Base-by-base conservation (phyloP, 2,888 invertebrate genomes). In the Anaspis maculata region DNA sequence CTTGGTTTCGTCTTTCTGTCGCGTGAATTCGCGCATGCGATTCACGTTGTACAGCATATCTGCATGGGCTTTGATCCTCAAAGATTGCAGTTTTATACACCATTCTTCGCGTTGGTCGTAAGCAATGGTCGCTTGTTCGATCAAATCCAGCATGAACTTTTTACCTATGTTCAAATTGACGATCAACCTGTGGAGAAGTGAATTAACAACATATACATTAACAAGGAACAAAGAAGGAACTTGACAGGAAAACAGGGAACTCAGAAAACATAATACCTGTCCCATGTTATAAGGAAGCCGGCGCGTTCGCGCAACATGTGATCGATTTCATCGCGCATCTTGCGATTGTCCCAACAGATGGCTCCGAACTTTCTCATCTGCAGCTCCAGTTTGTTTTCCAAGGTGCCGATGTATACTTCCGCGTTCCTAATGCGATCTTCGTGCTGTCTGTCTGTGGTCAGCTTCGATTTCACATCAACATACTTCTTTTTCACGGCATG, bases 91-190 rank as follows among this genome's bases (percentile, higher is more conserved):
- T 62, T 90, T 91, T 35, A 79, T 73, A 52, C 83, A 78, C 66
- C 84, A 76, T 57, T 84, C 83, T 59, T 83, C 90, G 41, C 91
- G 72, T 62, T 89, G 87, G 65, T 91, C 90, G 56, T 89, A 94
- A 1, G 91, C 86, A 22, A 82, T 71, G n/a, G 89, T 91, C 0
- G 91, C 87, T 51, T 86, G 84, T 52, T 92, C 91, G 38, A 94
- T 85, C 37, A 90, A 67, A 54, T 89, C 89, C 47, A 86, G 74
- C 59, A 90, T 87, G 52, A 83, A 77, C 35, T 81, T 79, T 55
- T 91, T 88, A 1, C 90, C 84, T 21, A 77, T 73, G 55, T 78
- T 79, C 30, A 90, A 70, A 32, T 85, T 79, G 25, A 76, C 76
- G 21, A 85, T 77, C 54, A 89, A 72, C 48, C 78, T n/a, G n/a